These are phyloP conservation scores for Ascaphus truei DNA, from an alignment of 2,113 vertebrate species.

Conservation along the genomic window DNA sequence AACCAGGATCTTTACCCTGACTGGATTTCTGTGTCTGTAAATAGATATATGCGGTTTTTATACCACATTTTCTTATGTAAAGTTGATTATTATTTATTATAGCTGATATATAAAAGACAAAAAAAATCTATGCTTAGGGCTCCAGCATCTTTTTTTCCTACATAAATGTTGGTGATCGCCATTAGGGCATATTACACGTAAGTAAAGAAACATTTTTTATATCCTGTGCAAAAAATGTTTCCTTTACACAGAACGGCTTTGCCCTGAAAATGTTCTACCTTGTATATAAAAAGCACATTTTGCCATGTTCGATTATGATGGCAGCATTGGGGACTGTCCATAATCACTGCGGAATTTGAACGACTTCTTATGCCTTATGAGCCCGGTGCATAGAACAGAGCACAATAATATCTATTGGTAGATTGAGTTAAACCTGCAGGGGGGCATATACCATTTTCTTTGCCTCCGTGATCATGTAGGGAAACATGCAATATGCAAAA, in stretches of 20 bases:
- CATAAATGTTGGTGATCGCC: too few species aligned
- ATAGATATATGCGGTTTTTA: too few species aligned
- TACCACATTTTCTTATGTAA: too few species aligned
- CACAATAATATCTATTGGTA: constrained; percentile 33
- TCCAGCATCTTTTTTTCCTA: too few species aligned
- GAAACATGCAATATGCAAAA: constrained; percentile 17
- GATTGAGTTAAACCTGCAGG: constrained; percentile 5
- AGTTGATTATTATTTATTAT: too few species aligned
- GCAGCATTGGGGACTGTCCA: background rate
- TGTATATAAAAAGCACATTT: constrained; percentile 5
- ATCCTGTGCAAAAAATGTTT: background rate
- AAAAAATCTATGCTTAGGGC: too few species aligned
- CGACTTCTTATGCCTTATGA: background rate
- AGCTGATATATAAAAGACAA: too few species aligned
- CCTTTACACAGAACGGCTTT: background rate
- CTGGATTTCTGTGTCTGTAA: too few species aligned
- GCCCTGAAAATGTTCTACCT: constrained; percentile 5
- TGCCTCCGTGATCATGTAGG: background rate
- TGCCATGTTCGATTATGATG: constrained; percentile 4
- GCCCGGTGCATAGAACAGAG: constrained; percentile 3
- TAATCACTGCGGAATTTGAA: constrained; percentile 15
- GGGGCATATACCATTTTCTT: background rate
- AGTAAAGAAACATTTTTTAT: background rate
- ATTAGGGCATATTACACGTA: too few species aligned
- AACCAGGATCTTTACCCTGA: too few species aligned